Evolutionary conservation across 2,888 invertebrate genomes (phyloP).

Genomic region (Leptinotarsa haldemani): DNA sequence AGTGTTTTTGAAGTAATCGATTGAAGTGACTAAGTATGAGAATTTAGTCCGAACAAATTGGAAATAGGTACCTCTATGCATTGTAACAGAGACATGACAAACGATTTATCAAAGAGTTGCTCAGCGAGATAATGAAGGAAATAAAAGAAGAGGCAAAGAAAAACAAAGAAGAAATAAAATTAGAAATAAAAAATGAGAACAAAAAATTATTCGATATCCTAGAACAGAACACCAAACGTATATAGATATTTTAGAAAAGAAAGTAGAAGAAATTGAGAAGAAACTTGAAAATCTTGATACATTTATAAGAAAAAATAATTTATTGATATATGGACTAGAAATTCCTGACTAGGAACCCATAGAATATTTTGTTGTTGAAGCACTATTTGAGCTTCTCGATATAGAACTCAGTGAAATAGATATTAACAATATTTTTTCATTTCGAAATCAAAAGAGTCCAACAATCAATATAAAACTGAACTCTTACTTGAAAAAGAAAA

Average conservation of each 20-base stretch:
- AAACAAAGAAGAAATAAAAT: too few species aligned
- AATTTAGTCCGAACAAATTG: too few species aligned
- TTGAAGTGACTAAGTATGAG: too few species aligned
- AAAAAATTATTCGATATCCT: too few species aligned
- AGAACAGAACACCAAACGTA: too few species aligned
- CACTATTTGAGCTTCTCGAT: not conserved
- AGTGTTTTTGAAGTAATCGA: too few species aligned
- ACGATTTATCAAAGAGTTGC: too few species aligned
- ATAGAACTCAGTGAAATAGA: not conserved
- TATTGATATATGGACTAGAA: conserved; percentile 9
- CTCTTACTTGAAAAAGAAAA: not conserved
- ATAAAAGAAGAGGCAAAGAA: too few species aligned
- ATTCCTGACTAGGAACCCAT: conserved; percentile 7
- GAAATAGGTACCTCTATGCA: too few species aligned
- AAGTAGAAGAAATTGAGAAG: conserved; percentile 10
- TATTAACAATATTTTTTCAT: conserved; percentile 5
- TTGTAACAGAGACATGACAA: too few species aligned
- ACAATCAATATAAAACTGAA: not conserved
- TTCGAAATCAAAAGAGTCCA: conserved; percentile 1
- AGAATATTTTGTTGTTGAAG: conserved; percentile 1
- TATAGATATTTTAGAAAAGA: not conserved
- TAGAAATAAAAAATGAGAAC: too few species aligned
- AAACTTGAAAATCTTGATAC: not conserved
- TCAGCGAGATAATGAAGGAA: too few species aligned
- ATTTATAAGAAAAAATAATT: not conserved